Base-by-base conservation (phyloP, 2,888 invertebrate species). In the Lasioglossum zephyrum region DNA sequence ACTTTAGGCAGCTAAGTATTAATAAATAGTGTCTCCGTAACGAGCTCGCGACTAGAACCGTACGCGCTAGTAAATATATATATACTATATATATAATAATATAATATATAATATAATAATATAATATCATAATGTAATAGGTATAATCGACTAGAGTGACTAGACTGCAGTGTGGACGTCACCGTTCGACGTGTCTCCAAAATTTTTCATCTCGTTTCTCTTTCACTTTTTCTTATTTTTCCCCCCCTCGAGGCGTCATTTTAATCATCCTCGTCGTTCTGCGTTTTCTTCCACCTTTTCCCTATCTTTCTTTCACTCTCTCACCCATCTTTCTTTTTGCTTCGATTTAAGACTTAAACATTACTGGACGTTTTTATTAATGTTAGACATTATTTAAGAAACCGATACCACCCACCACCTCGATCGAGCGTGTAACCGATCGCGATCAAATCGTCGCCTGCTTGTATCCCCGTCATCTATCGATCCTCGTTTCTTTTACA, bases 301-400 rank as follows among this genome's bases (percentile, higher is more conserved):
- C 9, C 22, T 26, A 49, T 1, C 44, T 11, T 36, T 63, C 41
- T 60, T 26, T 18, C 39, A 1, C 31, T 63, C 79, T 81, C 47
- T 44, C 44, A 44, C 44, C 44, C 3, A 44, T 44, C 44, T 79
- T 83, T 77, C 73, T 79, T 83, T 88, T 87, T 69, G 69, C 39
- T 69, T 69, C 69, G 69, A 39, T 69, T 88, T 85, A 91, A 88
- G 91, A 92, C 94, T 95, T 95, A 95, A 73, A 94, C 93, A 92
- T 95, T 95, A 95, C 93, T 95, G 95, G 95, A 95, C 95, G 95
- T 95, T 94, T 95, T 92, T 93, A 92, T 94, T 92, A 93, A 91
- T 90, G 88, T 93, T 93, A 93, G 90, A 92, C 91, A 92, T 93
- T 92, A 89, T 90, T 92, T 89, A 92, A 82, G 88, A 89, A 86